These are phyloP conservation scores for Pygmarrhopalites habei DNA, from an alignment of 1,140 invertebrate species.

Conservation along the genomic window DNA sequence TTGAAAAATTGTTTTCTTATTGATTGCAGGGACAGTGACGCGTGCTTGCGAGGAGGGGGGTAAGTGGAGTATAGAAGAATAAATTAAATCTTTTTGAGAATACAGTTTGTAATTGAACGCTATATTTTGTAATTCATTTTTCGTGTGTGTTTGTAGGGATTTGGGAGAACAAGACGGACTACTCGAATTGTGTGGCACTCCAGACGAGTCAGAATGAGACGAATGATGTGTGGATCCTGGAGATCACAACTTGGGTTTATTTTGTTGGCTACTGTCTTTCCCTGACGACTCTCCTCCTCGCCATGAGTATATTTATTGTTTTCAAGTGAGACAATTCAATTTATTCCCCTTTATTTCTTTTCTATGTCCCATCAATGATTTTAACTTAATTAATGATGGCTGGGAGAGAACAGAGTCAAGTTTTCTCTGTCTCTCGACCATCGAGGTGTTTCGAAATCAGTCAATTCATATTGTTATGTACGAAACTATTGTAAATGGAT, in stretches of 20 bases:
- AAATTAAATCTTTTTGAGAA: no score
- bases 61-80: no score
- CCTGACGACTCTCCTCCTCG: constrained; percentile 61
- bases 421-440: background rate
- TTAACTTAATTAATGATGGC: background rate
- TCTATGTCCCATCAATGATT: background rate
- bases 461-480: background rate
- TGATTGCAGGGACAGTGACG: constrained; percentile 63
- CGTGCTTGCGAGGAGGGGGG: constrained; percentile 55
- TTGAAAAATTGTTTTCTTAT: constrained; percentile 32
- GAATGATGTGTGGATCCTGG: constrained; percentile 18
- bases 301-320: constrained; percentile 70
- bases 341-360: background rate
- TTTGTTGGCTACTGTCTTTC: constrained; percentile 46
- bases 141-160: no score
- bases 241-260: constrained; percentile 33
- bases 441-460: background rate
- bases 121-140: no score
- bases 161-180: constrained; percentile 62
- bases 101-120: no score
- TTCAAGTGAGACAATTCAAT: constrained; percentile 59
- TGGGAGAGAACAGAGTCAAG: background rate
- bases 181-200: constrained; percentile 52
- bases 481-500: background rate
- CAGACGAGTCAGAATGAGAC: constrained; percentile 9